Percentiles rank a stretch among this genome's conserved stretches.
Evolutionary conservation across 2,888 invertebrate genomes (phyloP).

Genomic region (Neoitamus cyanurus): DNA sequence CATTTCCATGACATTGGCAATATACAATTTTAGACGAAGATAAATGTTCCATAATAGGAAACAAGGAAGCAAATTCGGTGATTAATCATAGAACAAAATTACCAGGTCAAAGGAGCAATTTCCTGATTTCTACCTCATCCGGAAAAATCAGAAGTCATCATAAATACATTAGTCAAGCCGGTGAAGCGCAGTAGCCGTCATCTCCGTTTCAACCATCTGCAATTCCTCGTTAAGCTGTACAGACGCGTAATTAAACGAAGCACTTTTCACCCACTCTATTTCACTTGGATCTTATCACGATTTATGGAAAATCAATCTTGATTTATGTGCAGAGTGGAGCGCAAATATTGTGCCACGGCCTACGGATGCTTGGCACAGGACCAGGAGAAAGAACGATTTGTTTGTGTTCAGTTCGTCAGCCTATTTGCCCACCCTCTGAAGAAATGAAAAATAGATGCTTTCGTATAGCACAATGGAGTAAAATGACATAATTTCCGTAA

Average conservation of each 20-base stretch:
- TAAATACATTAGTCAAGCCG: neutral
- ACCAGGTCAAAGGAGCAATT: neutral
- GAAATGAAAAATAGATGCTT: neutral
- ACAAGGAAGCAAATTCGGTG: neutral
- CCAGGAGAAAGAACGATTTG: neutral
- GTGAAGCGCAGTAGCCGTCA: neutral
- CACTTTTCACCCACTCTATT: neutral
- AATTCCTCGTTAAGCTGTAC: neutral
- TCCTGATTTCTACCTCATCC: neutral
- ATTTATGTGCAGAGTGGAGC: neutral
- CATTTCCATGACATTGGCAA: neutral
- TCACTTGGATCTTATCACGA: neutral
- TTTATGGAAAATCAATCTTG: slow-evolving; percentile 21
- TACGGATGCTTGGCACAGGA: neutral
- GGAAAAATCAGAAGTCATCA: neutral
- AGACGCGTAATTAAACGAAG: neutral
- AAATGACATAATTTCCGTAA: slow-evolving; percentile 8
- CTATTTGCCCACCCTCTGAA: neutral
- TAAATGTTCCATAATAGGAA: neutral
- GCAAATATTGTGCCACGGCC: neutral
- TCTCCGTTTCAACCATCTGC: neutral
- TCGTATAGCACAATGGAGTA: neutral
- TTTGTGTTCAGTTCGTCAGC: neutral
- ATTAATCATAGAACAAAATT: neutral
- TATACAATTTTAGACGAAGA: neutral